These are phyloP conservation scores for Pleuronectes platessa DNA, from an alignment of 2,113 vertebrate genomes.

Conservation along the genomic window DNA sequence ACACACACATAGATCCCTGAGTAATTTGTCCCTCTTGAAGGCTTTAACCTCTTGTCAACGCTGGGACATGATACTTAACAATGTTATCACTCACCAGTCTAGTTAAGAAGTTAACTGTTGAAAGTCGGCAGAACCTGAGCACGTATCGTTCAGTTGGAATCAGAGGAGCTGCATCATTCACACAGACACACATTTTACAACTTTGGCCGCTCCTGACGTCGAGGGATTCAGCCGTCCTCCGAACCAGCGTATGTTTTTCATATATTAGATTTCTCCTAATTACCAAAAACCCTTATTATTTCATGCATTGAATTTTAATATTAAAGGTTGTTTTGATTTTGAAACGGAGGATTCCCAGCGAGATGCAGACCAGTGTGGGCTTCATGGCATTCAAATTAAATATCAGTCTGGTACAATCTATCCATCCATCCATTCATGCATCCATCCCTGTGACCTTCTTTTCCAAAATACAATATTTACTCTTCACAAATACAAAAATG, in stretches of 20 bases:
- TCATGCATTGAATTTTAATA: background rate
- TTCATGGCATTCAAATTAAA: too few relatives aligned
- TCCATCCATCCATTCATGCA: too few relatives aligned
- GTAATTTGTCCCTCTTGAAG: constrained; percentile 72
- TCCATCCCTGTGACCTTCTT: too few relatives aligned
- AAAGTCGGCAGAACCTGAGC: constrained; percentile 31
- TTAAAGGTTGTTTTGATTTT: background rate
- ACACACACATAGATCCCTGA: constrained; percentile 40
- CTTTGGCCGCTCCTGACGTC: constrained; percentile 4
- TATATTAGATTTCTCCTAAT: constrained; percentile 19
- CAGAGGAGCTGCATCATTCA: constrained; percentile 33
- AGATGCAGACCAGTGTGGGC: too few relatives aligned
- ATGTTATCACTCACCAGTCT: constrained; percentile 62
- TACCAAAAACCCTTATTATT: constrained; percentile 2
- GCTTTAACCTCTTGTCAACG: constrained; percentile 67
- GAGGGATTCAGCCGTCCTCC: background rate
- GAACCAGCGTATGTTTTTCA: background rate
- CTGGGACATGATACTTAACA: constrained; percentile 67
- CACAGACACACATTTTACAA: background rate
- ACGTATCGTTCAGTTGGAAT: background rate
- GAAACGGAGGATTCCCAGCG: too few relatives aligned
- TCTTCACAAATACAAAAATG: too few relatives aligned
- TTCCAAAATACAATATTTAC: too few relatives aligned
- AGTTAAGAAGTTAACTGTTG: constrained; percentile 62
- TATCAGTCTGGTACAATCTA: too few relatives aligned